A percentile compares a stretch with the other conserved stretches of the same genome.
Evolutionary conservation across 2,113 vertebrate species (phyloP).

Genomic region (Australoheros scitulus): DNA sequence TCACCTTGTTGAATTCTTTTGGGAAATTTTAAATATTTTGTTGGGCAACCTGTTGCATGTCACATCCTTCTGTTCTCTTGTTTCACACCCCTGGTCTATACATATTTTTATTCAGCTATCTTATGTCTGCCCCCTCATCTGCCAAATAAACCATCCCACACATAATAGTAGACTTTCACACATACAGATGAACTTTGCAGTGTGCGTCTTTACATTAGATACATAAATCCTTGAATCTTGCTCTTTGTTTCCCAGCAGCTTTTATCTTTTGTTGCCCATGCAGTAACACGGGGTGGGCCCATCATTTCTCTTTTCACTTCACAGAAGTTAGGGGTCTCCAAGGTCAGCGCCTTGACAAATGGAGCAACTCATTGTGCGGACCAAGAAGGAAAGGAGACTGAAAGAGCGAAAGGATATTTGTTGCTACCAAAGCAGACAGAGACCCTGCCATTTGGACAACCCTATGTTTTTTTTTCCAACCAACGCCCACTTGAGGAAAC

Average conservation of each 20-base stretch:
- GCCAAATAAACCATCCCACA: neutral
- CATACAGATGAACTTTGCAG: neutral
- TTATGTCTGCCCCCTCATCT: neutral
- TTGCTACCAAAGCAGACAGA: constrained; percentile 61
- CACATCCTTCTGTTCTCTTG: neutral
- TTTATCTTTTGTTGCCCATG: constrained; percentile 28
- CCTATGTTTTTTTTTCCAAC: constrained; percentile 5
- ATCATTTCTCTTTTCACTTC: constrained; percentile 43
- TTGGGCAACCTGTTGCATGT: neutral
- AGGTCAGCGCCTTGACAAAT: constrained; percentile 74
- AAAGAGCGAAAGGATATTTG: constrained; percentile 74
- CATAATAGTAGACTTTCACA: neutral
- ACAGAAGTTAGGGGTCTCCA: constrained; percentile 43
- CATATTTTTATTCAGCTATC: neutral
- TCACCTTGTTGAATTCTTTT: neutral
- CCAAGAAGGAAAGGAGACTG: constrained; percentile 52
- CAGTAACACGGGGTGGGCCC: constrained; percentile 14
- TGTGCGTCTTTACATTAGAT: neutral
- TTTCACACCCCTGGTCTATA: neutral
- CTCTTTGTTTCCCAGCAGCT: constrained; percentile 31
- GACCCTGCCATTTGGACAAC: constrained; percentile 57
- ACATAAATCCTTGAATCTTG: neutral
- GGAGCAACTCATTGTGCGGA: constrained; percentile 69
- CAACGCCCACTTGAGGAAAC: constrained; percentile 75
- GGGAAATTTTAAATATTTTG: neutral